Conservation (phyloP, 2,888 invertebrate genomes). For the Leptopilina syphax region DNA sequence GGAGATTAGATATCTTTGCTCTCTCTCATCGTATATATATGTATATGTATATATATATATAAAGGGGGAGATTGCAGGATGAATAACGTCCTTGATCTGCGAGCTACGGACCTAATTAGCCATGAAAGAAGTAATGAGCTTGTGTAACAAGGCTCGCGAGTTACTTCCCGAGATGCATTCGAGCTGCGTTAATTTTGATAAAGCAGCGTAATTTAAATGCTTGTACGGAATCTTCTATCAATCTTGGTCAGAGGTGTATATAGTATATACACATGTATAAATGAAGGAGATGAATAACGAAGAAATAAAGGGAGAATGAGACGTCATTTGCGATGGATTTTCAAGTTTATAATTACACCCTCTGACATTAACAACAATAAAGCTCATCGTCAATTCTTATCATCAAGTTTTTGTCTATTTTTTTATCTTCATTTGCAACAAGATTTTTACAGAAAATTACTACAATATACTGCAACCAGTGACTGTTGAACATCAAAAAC, state of each 20-base stretch:
- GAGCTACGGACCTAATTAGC: constrained; percentile 21
- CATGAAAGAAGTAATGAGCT: constrained; percentile 25
- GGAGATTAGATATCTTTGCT: constrained; percentile 16
- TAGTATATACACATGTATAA: background rate
- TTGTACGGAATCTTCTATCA: constrained; percentile 4
- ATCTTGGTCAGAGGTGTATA: background rate
- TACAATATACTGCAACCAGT: no score
- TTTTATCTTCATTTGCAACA: no score
- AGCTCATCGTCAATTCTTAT: no score
- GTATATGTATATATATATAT: no score
- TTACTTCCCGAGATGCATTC: constrained; percentile 15
- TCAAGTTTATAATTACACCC: no score
- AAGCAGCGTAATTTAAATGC: constrained; percentile 25
- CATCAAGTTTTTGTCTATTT: no score
- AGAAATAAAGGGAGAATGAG: background rate
- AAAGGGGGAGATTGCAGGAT: constrained; percentile 13
- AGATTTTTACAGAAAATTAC: no score
- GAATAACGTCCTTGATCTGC: constrained; percentile 32
- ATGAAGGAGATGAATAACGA: background rate
- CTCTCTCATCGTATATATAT: background rate
- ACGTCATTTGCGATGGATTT: background rate
- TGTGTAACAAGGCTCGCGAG: constrained; percentile 19
- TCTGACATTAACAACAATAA: no score
- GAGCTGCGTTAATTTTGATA: constrained; percentile 25
- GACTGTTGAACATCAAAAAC: no score